Percentiles rank a stretch among this genome's conserved stretches.
Evolutionary conservation across 2,888 invertebrate species (phyloP).

Genomic region (Amphipyra berbera): DNA sequence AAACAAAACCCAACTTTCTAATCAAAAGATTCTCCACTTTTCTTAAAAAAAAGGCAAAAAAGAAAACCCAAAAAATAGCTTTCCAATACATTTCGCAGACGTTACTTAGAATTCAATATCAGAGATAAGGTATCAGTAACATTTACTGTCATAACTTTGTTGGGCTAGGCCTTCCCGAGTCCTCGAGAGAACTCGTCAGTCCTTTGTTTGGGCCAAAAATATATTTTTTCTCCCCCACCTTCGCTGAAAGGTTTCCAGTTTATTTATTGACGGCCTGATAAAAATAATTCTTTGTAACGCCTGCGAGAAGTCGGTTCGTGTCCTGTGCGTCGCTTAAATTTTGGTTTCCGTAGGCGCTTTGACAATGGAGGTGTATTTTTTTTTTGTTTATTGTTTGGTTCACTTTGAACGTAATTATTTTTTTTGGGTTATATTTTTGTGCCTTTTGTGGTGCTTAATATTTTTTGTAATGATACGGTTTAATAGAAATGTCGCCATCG

Average conservation of each 20-base stretch:
- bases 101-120: constrained; percentile 59
- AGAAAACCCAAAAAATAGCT: constrained; percentile 14
- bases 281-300: constrained; percentile 61
- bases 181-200: constrained; percentile 36
- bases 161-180: constrained; percentile 30
- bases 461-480: constrained; percentile 3
- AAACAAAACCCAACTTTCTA: constrained; percentile 6
- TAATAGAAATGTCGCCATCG: not conserved
- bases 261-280: constrained; percentile 68
- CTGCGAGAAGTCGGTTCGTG: constrained; percentile 18
- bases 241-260: constrained; percentile 60
- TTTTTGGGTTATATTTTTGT: not conserved
- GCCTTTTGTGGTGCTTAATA: not conserved
- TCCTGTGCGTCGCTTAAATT: constrained; percentile 46
- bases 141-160: constrained; percentile 56
- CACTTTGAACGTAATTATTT: constrained; percentile 14
- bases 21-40: constrained; percentile 24
- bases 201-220: constrained; percentile 60
- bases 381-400: constrained; percentile 24
- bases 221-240: constrained; percentile 50
- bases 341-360: constrained; percentile 37
- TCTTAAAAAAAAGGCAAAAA: constrained; percentile 22
- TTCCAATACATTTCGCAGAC: constrained; percentile 58
- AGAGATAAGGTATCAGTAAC: constrained; percentile 58
- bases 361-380: constrained; percentile 26